Evolutionary conservation across 2,113 vertebrate genomes (phyloP).

Genomic region (Hydrolagus affinis): DNA sequence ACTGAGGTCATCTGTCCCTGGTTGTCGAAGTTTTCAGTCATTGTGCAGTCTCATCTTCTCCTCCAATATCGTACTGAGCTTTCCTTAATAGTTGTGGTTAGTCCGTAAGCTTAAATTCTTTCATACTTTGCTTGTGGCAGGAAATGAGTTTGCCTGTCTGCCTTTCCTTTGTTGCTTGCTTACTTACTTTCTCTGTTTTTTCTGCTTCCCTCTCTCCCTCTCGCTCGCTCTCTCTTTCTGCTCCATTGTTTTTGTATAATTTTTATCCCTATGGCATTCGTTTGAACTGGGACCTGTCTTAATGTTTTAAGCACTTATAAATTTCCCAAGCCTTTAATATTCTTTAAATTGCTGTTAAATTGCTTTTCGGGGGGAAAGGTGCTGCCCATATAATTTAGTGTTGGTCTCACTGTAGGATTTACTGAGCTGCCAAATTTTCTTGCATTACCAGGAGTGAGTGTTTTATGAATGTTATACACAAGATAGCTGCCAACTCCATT

Average conservation of each 20-base stretch:
- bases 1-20: not conserved
- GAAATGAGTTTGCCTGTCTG: not conserved
- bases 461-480: conserved; percentile 1
- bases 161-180: no score
- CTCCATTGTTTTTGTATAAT: conserved; percentile 1
- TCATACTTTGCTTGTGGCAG: not conserved
- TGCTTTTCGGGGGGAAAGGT: not conserved
- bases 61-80: not conserved
- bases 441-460: not conserved
- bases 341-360: conserved; percentile 23
- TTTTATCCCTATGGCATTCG: conserved; percentile 10
- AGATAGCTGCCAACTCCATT: conserved; percentile 7
- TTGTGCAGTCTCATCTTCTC: conserved; percentile 1
- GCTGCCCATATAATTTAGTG: not conserved
- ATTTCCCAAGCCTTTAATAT: conserved; percentile 28
- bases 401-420: not conserved
- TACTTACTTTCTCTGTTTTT: no score
- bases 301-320: conserved; percentile 13
- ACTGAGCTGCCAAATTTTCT: not conserved
- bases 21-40: not conserved
- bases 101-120: not conserved
- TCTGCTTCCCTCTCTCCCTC: no score
- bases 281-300: not conserved
- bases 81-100: not conserved
- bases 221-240: no score